Evolutionary conservation across 2,888 invertebrate species (phyloP), one percentile per base, ranked within the genome.

Genomic region (Clepsis dumicolana): DNA sequence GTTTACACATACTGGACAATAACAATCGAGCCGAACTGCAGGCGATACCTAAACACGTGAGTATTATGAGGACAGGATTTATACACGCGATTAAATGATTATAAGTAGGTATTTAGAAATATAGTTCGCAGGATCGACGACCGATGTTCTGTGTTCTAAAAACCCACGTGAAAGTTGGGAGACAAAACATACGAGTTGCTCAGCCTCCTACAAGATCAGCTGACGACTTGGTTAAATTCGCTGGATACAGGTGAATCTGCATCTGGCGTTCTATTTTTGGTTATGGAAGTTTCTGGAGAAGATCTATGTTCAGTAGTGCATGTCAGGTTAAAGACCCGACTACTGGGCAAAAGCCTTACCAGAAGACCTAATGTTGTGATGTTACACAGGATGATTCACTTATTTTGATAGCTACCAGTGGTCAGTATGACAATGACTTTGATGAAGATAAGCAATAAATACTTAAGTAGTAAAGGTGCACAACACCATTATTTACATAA

Each of bases 1-100:
- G 87, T 88, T 89, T 88, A 88, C 87, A 86, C 84, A 83, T 80
- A 84, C 82, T 79, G 76, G 81, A 84, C 87, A 88, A 86, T 87
- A 88, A 86, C 86, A 88, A 82, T 84, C 77, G 73, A 74, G 75
- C 77, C 74, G 75, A 73, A 70, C 64, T 72, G 68, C 76, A 71
- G 73, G 77, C 68, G 69, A 66, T 70, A 72, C 65, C 62, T 67
- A 70, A 70, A 69, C 63, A 65, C 29, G 53, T 62, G 65, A 71
- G 72, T 70, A 71, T 67, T 74, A 74, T 76, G 73, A 75, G 65
- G 73, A 77, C 74, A 79, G 79, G 77, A 79, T 80, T 76, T 72
- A 72, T 70, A 25, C 62, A 48, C 35, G 25, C 24, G 25, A 54
- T 54, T 44, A 62, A 29, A 29, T 7, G 29, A 29, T 29, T 29